Conservation (phyloP, 2,113 vertebrate species). For the Calyptomena viridis region DNA sequence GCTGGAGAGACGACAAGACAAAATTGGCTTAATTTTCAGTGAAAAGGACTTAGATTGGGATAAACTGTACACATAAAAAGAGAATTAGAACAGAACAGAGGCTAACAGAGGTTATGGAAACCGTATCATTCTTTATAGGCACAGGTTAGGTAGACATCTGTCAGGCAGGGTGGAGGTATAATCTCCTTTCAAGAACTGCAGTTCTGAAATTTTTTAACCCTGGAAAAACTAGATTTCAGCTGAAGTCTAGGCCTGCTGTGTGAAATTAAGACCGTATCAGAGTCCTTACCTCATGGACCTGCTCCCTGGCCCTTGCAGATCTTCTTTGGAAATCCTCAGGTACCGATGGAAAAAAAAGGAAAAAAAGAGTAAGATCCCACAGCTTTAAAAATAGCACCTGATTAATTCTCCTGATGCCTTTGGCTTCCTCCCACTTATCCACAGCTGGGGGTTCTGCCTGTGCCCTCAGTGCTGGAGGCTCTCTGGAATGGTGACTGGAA, state of each 20-base stretch:
- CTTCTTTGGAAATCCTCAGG: not conserved
- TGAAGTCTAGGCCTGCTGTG: not conserved
- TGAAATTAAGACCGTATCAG: not conserved
- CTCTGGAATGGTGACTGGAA: rapidly evolving
- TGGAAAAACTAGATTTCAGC: not conserved
- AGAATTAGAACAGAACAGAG: not conserved
- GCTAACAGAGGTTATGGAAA: not conserved
- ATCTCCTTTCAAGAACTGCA: not conserved
- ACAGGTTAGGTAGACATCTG: not conserved
- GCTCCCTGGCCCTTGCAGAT: not conserved
- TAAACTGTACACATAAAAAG: conserved; percentile 14
- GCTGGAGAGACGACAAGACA: not conserved
- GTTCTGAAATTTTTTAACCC: not conserved
- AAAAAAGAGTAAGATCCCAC: not conserved
- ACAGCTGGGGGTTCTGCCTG: not conserved
- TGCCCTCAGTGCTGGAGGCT: not conserved
- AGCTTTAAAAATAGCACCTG: not conserved
- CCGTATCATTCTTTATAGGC: not conserved
- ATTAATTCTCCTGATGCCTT: not conserved
- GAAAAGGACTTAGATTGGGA: not conserved
- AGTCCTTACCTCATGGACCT: not conserved
- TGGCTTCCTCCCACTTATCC: not conserved
- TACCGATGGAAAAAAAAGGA: rapidly evolving
- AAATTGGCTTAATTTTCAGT: conserved; percentile 41
- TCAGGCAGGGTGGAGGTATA: not conserved